phyloP scores from a whole-genome alignment of 2,888 invertebrate genomes.

The Pseudoips prasinana region DNA sequence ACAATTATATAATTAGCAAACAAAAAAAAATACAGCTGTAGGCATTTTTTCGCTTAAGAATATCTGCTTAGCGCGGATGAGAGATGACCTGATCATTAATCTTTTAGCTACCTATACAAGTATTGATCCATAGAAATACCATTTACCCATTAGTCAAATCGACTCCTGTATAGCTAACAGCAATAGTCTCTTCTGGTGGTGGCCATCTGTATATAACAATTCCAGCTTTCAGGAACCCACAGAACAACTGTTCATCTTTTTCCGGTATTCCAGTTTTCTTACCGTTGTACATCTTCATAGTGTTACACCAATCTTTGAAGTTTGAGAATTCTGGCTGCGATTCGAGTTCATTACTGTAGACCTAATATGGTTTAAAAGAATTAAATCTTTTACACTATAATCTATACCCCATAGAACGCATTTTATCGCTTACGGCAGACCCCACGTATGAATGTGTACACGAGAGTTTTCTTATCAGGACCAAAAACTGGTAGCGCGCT shows the following conservation, averaged over 20 bases:
- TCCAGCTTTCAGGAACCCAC: slow-evolving; percentile 59
- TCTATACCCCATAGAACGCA: too few relatives aligned
- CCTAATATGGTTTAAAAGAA: slow-evolving; percentile 56
- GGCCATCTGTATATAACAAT: slow-evolving; percentile 86
- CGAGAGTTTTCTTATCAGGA: too few relatives aligned
- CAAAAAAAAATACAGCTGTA: too few relatives aligned
- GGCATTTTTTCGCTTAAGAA: too few relatives aligned
- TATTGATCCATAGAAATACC: too few relatives aligned
- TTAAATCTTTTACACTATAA: background rate
- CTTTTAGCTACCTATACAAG: too few relatives aligned
- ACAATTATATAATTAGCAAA: too few relatives aligned
- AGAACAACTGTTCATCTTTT: slow-evolving; percentile 58
- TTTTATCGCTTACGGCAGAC: too few relatives aligned
- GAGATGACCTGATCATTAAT: too few relatives aligned
- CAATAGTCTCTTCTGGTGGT: slow-evolving; percentile 72
- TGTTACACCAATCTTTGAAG: slow-evolving; percentile 85
- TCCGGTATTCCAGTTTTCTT: slow-evolving; percentile 70
- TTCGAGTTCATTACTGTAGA: slow-evolving; percentile 86
- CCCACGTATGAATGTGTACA: too few relatives aligned
- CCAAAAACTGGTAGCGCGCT: too few relatives aligned
- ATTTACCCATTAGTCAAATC: slow-evolving; percentile 79
- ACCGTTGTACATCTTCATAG: slow-evolving; percentile 84
- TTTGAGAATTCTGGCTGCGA: slow-evolving; percentile 83
- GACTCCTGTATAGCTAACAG: slow-evolving; percentile 73
- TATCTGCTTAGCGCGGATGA: too few relatives aligned